Percentiles rank a stretch among this genome's conserved stretches.
These are phyloP conservation scores for Pomacea maculata DNA, from an alignment of 1,140 invertebrate species.

Conservation along the genomic window DNA sequence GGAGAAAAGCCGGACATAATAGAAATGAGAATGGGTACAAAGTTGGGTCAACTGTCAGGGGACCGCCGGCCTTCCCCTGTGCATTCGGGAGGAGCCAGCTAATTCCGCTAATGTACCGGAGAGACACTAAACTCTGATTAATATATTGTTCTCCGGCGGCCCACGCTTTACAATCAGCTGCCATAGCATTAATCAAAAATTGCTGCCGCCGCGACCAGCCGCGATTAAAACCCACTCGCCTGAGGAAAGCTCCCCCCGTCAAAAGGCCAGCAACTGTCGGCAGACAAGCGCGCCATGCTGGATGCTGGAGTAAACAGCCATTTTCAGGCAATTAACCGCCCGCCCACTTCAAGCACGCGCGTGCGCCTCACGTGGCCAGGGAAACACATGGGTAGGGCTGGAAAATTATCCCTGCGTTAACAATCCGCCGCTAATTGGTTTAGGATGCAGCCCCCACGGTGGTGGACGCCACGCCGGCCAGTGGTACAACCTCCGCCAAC, in stretches of 20 bases:
- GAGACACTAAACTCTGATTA: constrained; percentile 12
- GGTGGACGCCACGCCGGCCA: too few species aligned
- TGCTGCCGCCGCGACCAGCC: constrained; percentile 1
- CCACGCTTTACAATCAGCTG: constrained; percentile 4
- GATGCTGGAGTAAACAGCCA: constrained; percentile 1
- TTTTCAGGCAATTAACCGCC: constrained; percentile 12
- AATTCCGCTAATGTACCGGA: constrained; percentile 18
- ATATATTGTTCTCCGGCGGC: constrained; percentile 4
- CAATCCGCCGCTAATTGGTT: too few species aligned
- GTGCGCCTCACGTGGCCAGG: background rate
- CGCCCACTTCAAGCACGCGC: background rate
- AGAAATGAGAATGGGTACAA: too few species aligned
- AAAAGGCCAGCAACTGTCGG: too few species aligned
- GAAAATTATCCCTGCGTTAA: constrained; percentile 7
- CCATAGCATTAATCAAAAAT: constrained; percentile 14
- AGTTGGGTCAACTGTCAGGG: constrained; percentile 15
- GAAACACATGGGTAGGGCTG: background rate
- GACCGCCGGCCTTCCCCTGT: background rate
- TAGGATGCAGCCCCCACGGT: too few species aligned
- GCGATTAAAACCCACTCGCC: constrained; percentile 7
- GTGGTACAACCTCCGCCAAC: too few species aligned
- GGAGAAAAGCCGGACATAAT: too few species aligned
- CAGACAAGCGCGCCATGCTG: background rate
- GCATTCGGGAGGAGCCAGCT: constrained; percentile 2
- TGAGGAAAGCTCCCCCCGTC: background rate